Evolutionary conservation across 2,797 vertebrate species (phyloP).

Genomic region (Sarcoramphus papa): DNA sequence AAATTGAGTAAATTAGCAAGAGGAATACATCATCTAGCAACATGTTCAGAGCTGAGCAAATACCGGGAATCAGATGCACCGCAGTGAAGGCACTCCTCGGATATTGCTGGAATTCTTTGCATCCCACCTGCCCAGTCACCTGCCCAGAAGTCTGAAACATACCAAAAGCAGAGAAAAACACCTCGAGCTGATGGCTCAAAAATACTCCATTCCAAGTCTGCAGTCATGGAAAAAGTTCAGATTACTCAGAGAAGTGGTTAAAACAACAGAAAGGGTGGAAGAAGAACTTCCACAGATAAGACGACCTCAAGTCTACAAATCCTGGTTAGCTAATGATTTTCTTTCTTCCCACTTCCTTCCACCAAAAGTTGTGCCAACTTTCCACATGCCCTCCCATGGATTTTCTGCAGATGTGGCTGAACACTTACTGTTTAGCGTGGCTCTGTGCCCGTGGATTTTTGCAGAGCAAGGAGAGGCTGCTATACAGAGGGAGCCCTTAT

Average conservation of each 20-base stretch:
- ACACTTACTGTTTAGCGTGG: conserved; percentile 10
- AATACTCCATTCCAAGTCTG: neutral
- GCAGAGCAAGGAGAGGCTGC: conserved; percentile 12
- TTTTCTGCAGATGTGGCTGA: conserved; percentile 47
- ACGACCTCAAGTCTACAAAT: neutral
- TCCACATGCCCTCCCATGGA: conserved; percentile 43
- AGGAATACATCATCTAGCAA: neutral
- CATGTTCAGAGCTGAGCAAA: neutral
- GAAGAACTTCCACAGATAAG: conserved; percentile 54
- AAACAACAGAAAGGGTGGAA: conserved; percentile 33
- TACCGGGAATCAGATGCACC: neutral
- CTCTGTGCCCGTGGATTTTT: neutral
- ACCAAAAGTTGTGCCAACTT: conserved; percentile 34
- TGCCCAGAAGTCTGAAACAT: neutral
- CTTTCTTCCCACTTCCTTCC: conserved; percentile 56
- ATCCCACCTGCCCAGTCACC: neutral
- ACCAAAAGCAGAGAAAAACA: neutral
- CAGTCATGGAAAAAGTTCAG: neutral
- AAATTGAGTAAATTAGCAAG: conserved; percentile 16
- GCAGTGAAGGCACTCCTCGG: neutral
- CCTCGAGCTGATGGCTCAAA: neutral
- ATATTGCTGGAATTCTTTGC: fast-evolving
- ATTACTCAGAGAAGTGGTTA: neutral
- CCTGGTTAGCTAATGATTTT: conserved; percentile 6
- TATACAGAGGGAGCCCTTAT: neutral